Evolutionary conservation across 2,888 invertebrate species (phyloP).

Genomic region (Poecilus cupreus): DNA sequence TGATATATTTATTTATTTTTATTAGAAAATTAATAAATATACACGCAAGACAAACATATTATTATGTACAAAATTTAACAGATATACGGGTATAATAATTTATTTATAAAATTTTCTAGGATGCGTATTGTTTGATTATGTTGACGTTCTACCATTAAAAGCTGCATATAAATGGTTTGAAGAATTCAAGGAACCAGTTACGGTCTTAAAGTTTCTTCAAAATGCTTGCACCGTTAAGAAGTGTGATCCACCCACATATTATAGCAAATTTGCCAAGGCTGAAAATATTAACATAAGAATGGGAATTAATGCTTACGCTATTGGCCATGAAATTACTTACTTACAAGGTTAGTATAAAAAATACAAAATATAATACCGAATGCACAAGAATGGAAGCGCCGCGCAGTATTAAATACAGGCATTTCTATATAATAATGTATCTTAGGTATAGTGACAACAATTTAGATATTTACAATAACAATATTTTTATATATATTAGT

Average conservation of each 20-base stretch:
- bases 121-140: conserved; percentile 62
- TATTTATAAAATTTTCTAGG: conserved; percentile 59
- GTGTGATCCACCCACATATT: not conserved
- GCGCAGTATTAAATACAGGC: not conserved
- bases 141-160: conserved; percentile 72
- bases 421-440: not conserved
- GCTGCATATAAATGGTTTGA: conserved; percentile 73
- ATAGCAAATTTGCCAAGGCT: not conserved
- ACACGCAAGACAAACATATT: no score
- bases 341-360: not conserved
- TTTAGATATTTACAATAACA: no score
- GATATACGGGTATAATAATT: not conserved
- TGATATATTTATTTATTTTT: no score
- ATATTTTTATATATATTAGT: no score
- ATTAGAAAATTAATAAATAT: no score
- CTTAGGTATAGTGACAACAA: no score
- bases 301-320: not conserved
- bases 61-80: not conserved
- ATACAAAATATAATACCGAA: not conserved
- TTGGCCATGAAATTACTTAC: not conserved
- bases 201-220: conserved; percentile 67
- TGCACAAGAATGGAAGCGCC: no score
- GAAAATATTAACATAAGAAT: not conserved
- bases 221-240: conserved; percentile 67
- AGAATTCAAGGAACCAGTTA: conserved; percentile 73